These are phyloP conservation scores for Polypterus bichir DNA, from an alignment of 2,113 vertebrate species.

Conservation along the genomic window DNA sequence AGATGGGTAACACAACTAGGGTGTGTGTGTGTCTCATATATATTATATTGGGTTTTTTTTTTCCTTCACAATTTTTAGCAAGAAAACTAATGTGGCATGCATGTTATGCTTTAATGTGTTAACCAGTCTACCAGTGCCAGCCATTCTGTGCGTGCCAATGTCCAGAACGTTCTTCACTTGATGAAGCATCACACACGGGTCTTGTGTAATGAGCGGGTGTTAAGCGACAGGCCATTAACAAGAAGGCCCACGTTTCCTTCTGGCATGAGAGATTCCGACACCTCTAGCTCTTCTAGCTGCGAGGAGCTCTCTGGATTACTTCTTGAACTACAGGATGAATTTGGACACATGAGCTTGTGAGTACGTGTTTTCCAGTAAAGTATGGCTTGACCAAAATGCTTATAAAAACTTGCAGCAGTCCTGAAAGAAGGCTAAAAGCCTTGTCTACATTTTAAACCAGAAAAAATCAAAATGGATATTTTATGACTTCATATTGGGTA, in stretches of 20 bases:
- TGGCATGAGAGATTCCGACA: neutral
- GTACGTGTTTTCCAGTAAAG: conserved; percentile 25
- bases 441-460: too few relatives aligned
- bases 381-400: too few relatives aligned
- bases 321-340: conserved; percentile 77
- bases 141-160: conserved; percentile 84
- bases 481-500: too few relatives aligned
- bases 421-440: too few relatives aligned
- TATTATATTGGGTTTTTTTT: too few relatives aligned
- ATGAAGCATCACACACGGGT: conserved; percentile 82
- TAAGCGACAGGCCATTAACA: conserved; percentile 41
- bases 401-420: too few relatives aligned
- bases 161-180: conserved; percentile 83
- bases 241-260: conserved; percentile 20
- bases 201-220: conserved; percentile 74
- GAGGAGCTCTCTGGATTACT: conserved; percentile 75
- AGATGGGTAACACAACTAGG: too few relatives aligned
- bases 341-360: conserved; percentile 86
- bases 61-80: too few relatives aligned
- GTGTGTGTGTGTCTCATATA: too few relatives aligned
- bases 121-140: conserved; percentile 73
- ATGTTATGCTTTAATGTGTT: too few relatives aligned
- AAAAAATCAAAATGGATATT: too few relatives aligned
- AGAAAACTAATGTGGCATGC: too few relatives aligned
- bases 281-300: conserved; percentile 37